A percentile compares a stretch with the other conserved stretches of the same genome.
phyloP scores from a whole-genome alignment of 35 echinoderm and acorn worm species.

The Anneissia japonica region DNA sequence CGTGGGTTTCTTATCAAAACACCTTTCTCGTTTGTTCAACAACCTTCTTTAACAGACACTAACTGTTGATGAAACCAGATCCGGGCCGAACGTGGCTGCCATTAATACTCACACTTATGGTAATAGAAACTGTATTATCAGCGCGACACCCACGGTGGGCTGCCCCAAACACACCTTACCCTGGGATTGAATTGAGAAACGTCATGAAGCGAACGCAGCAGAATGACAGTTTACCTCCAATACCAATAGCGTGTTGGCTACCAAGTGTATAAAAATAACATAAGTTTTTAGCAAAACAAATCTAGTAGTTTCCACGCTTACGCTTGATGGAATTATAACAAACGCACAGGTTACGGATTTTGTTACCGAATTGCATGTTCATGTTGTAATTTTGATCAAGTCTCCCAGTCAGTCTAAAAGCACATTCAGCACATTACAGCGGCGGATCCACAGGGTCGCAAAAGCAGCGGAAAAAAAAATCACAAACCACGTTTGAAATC shows the following conservation, averaged over 20 bases:
- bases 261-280: not conserved
- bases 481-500: too few relatives aligned
- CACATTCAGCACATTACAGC: too few relatives aligned
- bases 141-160: not conserved
- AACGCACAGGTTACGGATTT: too few relatives aligned
- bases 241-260: not conserved
- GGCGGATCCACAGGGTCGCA: too few relatives aligned
- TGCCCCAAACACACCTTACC: not conserved
- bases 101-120: not conserved
- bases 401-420: too few relatives aligned
- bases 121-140: not conserved
- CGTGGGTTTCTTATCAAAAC: not conserved
- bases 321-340: not conserved
- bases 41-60: not conserved
- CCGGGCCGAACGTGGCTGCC: not conserved
- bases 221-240: too few relatives aligned
- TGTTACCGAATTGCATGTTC: too few relatives aligned
- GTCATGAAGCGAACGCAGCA: not conserved
- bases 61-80: not conserved
- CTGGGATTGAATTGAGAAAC: too few relatives aligned
- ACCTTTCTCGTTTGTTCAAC: not conserved
- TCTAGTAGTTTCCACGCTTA: not conserved
- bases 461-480: too few relatives aligned
- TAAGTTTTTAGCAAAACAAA: not conserved
- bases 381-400: too few relatives aligned